A percentile compares a stretch with the other conserved stretches of the same genome.
Evolutionary conservation across 2,113 vertebrate genomes (phyloP).

Genomic region (Pteropus alecto): DNA sequence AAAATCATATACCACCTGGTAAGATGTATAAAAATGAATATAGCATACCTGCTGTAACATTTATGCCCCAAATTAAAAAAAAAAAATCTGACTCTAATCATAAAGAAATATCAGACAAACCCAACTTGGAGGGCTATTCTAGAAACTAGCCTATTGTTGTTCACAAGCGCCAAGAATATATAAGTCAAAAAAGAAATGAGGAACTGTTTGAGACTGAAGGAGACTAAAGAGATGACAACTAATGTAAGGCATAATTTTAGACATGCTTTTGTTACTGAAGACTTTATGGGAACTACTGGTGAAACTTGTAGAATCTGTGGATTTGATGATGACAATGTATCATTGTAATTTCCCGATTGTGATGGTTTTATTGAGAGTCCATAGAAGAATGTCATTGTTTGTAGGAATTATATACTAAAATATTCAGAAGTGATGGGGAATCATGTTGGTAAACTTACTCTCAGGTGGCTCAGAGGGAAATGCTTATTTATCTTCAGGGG

Average conservation of each 20-base stretch:
- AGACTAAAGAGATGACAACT: not conserved
- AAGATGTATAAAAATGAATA: not conserved
- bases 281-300: conserved; percentile 11
- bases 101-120: not conserved
- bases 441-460: conserved; percentile 34
- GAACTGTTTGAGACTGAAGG: not conserved
- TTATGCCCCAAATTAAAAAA: not conserved
- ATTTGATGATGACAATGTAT: conserved; percentile 53
- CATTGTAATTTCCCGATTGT: conserved; percentile 46
- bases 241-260: not conserved
- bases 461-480: not conserved
- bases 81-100: not conserved
- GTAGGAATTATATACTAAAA: conserved; percentile 27
- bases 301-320: conserved; percentile 6
- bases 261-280: conserved; percentile 23
- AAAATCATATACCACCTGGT: not conserved
- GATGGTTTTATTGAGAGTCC: conserved; percentile 57
- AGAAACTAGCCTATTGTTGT: not conserved
- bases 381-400: conserved; percentile 12
- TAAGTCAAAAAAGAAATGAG: not conserved
- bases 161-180: conserved; percentile 39
- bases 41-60: not conserved
- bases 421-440: conserved; percentile 37
- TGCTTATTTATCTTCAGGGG: not conserved
- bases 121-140: not conserved